phyloP scores from a whole-genome alignment of 1,140 invertebrate genomes.

The Sminthurides bifidus region DNA sequence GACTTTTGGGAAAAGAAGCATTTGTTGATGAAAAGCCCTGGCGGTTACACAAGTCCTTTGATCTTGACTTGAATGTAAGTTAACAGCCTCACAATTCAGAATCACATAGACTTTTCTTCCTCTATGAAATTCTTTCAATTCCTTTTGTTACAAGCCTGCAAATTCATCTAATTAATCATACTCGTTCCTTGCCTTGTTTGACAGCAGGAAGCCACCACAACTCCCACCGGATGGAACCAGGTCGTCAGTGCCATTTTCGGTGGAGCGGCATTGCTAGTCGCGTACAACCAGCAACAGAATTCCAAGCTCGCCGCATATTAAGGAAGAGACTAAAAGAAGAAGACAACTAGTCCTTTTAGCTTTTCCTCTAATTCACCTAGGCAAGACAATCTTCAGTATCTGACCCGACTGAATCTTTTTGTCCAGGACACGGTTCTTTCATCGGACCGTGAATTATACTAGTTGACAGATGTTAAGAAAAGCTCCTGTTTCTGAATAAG shows the following conservation, averaged over 20 bases:
- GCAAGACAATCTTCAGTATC: too few species aligned
- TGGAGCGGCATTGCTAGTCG: slow-evolving; percentile 26
- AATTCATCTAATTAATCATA: not conserved
- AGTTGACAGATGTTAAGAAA: too few species aligned
- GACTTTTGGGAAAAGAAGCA: not conserved
- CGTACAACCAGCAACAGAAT: slow-evolving; percentile 18
- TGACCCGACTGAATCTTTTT: too few species aligned
- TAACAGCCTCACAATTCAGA: not conserved
- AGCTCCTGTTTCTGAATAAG: too few species aligned
- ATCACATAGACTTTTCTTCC: not conserved
- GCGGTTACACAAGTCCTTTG: not conserved
- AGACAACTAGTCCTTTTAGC: too few species aligned
- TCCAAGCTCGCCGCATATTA: slow-evolving; percentile 26
- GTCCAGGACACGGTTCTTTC: too few species aligned
- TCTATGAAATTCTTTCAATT: slow-evolving; percentile 4
- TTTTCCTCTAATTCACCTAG: too few species aligned
- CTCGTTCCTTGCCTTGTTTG: not conserved
- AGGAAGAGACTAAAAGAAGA: too few species aligned
- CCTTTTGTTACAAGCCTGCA: not conserved
- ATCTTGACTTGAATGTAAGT: slow-evolving; percentile 1
- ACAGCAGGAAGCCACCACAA: not conserved
- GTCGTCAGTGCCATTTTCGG: slow-evolving; percentile 26
- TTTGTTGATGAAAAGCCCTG: not conserved
- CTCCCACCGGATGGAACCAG: slow-evolving; percentile 21
- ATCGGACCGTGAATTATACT: too few species aligned